Evolutionary conservation across 2,888 invertebrate species (phyloP).

Genomic region (Hyppa rectilinea): DNA sequence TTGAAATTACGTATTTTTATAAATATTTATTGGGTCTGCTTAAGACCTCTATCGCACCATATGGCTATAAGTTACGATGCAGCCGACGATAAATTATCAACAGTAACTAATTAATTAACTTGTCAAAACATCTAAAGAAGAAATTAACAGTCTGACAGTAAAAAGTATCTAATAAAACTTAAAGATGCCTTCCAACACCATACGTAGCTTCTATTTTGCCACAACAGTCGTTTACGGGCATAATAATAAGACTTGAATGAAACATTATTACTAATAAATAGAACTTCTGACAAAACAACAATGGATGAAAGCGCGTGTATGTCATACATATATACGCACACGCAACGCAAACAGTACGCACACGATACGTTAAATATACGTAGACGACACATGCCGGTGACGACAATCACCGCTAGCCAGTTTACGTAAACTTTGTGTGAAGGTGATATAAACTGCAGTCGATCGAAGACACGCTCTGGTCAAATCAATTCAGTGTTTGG

Average conservation of each 20-base stretch:
- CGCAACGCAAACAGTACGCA: conserved; percentile 34
- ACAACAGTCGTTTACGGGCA: neutral
- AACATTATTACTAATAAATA: neutral
- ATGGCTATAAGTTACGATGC: neutral
- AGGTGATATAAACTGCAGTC: conserved; percentile 35
- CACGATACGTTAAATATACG: conserved; percentile 19
- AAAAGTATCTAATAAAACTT: conserved; percentile 2
- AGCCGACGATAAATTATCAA: neutral
- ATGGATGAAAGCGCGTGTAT: conserved; percentile 58
- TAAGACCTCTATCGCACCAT: neutral
- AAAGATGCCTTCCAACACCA: neutral
- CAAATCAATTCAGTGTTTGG: neutral
- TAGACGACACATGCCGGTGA: neutral
- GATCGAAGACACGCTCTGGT: conserved; percentile 9
- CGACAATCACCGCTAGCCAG: neutral
- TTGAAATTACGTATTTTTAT: neutral
- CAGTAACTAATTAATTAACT: neutral
- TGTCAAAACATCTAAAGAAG: neutral
- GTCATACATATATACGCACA: conserved; percentile 30
- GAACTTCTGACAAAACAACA: conserved; percentile 71
- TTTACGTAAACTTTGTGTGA: neutral
- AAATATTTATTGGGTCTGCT: neutral
- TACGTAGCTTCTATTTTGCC: neutral
- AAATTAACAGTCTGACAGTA: neutral
- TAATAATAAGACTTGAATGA: neutral